These are phyloP conservation scores for Chironex yamaguchii DNA, from an alignment of 30 jellyfish, hydroid and myxozoan genomes.

Conservation along the genomic window DNA sequence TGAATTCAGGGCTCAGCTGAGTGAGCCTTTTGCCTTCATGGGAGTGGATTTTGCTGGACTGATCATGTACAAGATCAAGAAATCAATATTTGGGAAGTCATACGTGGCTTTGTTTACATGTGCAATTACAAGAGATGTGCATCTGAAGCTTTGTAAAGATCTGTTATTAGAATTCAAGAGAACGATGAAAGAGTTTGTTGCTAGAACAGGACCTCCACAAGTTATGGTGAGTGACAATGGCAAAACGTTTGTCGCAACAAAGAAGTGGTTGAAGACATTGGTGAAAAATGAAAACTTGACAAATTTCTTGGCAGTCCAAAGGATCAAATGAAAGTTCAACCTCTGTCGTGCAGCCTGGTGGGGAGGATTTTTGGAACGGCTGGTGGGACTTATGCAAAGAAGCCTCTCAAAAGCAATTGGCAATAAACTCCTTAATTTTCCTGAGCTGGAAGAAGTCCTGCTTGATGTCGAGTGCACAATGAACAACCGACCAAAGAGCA, in stretches of 20 bases:
- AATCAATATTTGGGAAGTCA: not conserved
- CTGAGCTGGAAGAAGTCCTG: constrained; percentile 60
- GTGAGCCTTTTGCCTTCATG: constrained; percentile 39
- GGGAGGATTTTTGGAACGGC: constrained; percentile 26
- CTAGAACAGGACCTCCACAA: constrained; percentile 64
- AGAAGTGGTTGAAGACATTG: constrained; percentile 65
- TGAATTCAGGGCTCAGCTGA: constrained; percentile 63
- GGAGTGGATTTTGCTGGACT: constrained; percentile 67
- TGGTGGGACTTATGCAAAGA: constrained; percentile 54
- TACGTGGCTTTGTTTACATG: constrained; percentile 47
- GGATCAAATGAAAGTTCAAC: constrained; percentile 59
- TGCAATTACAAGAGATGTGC: constrained; percentile 66
- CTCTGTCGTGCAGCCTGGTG: constrained; percentile 68
- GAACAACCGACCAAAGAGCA: constrained; percentile 61
- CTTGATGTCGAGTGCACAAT: constrained; percentile 55
- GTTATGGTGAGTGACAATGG: constrained; percentile 69
- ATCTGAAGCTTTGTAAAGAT: constrained; percentile 59
- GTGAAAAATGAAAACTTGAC: constrained; percentile 36
- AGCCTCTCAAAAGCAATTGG: constrained; percentile 60
- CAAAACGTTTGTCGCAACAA: constrained; percentile 61
- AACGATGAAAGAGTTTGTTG: constrained; percentile 66
- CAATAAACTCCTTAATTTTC: constrained; percentile 49
- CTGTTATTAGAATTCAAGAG: constrained; percentile 43
- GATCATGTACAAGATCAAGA: not conserved
- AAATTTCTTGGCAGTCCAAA: constrained; percentile 47